These are phyloP conservation scores for Fragum fragum DNA, from an alignment of 2,888 invertebrate genomes.

Conservation along the genomic window DNA sequence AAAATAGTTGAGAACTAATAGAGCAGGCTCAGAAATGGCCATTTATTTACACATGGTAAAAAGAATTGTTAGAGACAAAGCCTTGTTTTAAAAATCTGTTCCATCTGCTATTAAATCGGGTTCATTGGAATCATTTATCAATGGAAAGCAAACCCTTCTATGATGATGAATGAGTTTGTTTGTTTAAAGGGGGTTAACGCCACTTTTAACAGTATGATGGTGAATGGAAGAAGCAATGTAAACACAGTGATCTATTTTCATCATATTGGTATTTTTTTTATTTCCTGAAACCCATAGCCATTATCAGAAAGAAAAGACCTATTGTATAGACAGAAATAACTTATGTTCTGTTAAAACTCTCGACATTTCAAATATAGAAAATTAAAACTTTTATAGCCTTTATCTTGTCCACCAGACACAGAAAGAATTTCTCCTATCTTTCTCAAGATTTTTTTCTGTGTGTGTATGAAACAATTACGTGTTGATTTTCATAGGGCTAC, in stretches of 20 bases:
- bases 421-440: not conserved
- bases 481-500: not conserved
- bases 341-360: not conserved
- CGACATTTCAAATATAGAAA: not conserved
- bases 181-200: too few species aligned
- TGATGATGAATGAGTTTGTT: too few species aligned
- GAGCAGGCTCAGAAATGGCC: too few species aligned
- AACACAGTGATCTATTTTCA: not conserved
- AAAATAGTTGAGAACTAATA: too few species aligned
- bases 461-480: not conserved
- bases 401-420: not conserved
- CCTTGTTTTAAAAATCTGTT: too few species aligned
- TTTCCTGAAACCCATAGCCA: not conserved
- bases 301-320: not conserved
- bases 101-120: too few species aligned
- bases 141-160: too few species aligned
- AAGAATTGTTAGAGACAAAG: too few species aligned
- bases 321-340: not conserved
- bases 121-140: too few species aligned
- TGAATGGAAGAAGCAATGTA: too few species aligned
- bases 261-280: not conserved
- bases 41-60: too few species aligned
- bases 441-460: not conserved
- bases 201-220: too few species aligned
- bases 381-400: not conserved